phyloP scores from a whole-genome alignment of 2,888 invertebrate species.

The Perdita meconis region DNA sequence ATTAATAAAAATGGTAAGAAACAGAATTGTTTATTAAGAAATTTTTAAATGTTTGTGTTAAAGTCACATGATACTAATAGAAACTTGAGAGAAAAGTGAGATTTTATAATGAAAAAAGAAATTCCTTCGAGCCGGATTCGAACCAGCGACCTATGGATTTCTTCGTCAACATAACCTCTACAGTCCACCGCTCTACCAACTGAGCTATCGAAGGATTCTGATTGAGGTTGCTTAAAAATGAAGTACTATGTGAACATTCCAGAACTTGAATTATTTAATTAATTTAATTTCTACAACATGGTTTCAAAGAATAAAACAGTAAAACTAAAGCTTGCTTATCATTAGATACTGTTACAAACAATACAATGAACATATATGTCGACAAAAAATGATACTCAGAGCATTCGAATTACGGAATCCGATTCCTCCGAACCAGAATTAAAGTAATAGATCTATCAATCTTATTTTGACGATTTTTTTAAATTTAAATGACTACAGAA shows the following conservation, averaged over 20 bases:
- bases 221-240: background rate
- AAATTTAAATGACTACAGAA: too few relatives aligned
- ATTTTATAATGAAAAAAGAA: constrained; percentile 21
- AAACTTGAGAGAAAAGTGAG: too few relatives aligned
- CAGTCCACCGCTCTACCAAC: constrained; percentile 84
- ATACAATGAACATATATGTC: too few relatives aligned
- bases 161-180: constrained; percentile 69
- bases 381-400: too few relatives aligned
- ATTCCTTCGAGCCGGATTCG: constrained; percentile 81
- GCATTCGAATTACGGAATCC: too few relatives aligned
- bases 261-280: background rate
- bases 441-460: too few relatives aligned
- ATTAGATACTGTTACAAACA: too few relatives aligned
- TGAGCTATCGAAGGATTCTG: constrained; percentile 79
- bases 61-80: background rate
- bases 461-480: too few relatives aligned
- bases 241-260: rapidly evolving
- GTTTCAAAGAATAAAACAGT: background rate
- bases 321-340: too few relatives aligned
- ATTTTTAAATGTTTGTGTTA: too few relatives aligned
- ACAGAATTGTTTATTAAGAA: too few relatives aligned
- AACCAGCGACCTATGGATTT: constrained; percentile 82
- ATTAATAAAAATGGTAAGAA: background rate
- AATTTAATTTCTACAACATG: background rate
- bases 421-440: too few relatives aligned